Base-by-base conservation (phyloP, 2,888 invertebrate species). In the Lasioglossum vierecki region DNA sequence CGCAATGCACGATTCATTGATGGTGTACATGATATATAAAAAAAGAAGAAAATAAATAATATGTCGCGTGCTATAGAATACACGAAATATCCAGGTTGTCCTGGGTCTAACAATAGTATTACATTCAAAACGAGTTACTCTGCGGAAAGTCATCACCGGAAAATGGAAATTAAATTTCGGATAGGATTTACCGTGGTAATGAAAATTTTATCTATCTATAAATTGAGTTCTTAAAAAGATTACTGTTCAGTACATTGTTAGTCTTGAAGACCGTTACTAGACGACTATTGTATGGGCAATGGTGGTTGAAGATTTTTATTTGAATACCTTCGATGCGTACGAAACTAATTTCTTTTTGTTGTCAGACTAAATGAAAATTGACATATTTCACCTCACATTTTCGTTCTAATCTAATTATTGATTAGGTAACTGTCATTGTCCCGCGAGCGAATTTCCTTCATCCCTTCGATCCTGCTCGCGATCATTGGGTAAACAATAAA, bases 11-110 rank as follows among this genome's bases (percentile, higher is more conserved):
- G n/a, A 82, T 75, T 63, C 79, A 18, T n/a, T 71, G n/a, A 70
- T n/a, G 41, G 18, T 11, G n/a, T 76, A 39, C n/a, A 13, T 18
- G 30, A 74, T 71, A 35, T 41, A 39, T 57, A 35, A 41, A 39
- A 57, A n/a, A 57, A 79, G 71, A 57, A 11, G 4, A n/a, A n/a
- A 57, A n/a, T 4, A 4, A 83, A 66, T 63, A 79, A 78, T 53
- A 63, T 79, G 26, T 46, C 11, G 46, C 22, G 1, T 15, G 13
- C 4, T 22, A n/a, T 9, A 1, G 71, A 39, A 39, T 57, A 3
- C 6, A 3, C 30, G 22, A 60, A 68, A 79, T 63, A 46, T 41
- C 1, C 2, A 26, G 46, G 13, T 35, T 39, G 4, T 46, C 9
- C 15, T 35, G 4, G 8, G 22, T 30, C 22, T 66, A 66, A n/a